Evolutionary conservation across 2,797 vertebrate genomes (phyloP).

Genomic region (Tauraco hartlaubi): DNA sequence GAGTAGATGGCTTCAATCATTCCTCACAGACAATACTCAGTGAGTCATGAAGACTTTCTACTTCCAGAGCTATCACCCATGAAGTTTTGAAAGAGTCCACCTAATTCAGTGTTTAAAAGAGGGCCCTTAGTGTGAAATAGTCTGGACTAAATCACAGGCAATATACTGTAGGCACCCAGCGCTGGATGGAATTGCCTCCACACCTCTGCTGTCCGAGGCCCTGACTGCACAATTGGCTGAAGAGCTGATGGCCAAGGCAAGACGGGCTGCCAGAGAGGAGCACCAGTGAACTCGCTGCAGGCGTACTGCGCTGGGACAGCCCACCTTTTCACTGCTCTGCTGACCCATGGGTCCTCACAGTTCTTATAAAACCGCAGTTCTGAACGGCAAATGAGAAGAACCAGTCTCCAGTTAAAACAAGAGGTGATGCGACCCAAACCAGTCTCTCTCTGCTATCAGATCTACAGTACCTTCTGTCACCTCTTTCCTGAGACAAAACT

Average conservation of each 20-base stretch:
- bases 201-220: rapidly evolving
- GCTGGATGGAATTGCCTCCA: not conserved
- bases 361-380: not conserved
- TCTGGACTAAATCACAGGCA: not conserved
- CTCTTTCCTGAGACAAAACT: not conserved
- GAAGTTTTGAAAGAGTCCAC: constrained; percentile 33
- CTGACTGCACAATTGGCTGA: not conserved
- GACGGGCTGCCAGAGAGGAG: not conserved
- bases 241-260: not conserved
- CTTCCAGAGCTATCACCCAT: constrained; percentile 51
- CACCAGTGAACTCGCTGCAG: not conserved
- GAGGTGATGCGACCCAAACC: not conserved
- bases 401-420: not conserved
- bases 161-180: not conserved
- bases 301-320: not conserved
- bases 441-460: not conserved
- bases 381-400: not conserved
- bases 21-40: constrained; percentile 23
- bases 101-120: constrained; percentile 31
- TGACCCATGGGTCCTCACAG: not conserved
- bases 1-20: constrained; percentile 63
- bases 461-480: not conserved
- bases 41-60: constrained; percentile 56
- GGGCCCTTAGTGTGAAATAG: not conserved
- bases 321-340: not conserved